Evolutionary conservation across 2,888 invertebrate genomes (phyloP).

Genomic region (Cybosia mesomella): DNA sequence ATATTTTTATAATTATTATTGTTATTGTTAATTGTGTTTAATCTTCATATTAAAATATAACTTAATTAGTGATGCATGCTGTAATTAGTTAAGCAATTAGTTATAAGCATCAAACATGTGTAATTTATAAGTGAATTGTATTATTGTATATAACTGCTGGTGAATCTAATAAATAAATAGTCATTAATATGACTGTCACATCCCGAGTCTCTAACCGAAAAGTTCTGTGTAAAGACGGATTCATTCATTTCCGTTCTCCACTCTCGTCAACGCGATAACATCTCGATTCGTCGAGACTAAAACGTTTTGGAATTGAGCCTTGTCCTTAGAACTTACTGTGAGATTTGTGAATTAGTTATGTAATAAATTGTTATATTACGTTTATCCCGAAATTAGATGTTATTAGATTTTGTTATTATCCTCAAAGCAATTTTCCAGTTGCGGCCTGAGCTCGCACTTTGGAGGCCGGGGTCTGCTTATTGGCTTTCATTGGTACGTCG

Average conservation of each 20-base stretch:
- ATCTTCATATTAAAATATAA: no score
- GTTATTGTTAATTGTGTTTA: no score
- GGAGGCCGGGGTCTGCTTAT: no score
- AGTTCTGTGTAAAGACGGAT: conserved; percentile 44
- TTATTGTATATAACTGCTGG: no score
- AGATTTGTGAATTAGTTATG: conserved; percentile 8
- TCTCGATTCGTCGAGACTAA: conserved; percentile 48
- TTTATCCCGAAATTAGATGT: background rate
- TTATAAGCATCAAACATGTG: no score
- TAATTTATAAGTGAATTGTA: no score
- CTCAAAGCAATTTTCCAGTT: no score
- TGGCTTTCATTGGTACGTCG: no score
- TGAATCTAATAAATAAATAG: conserved; percentile 32
- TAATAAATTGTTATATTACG: conserved; percentile 11
- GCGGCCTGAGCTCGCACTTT: no score
- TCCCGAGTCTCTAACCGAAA: conserved; percentile 15
- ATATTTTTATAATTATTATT: no score
- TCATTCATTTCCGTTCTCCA: conserved; percentile 61
- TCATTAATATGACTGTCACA: conserved; percentile 39
- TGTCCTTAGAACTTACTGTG: conserved; percentile 25
- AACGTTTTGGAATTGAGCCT: conserved; percentile 46
- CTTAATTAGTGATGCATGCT: no score
- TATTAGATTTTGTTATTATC: background rate
- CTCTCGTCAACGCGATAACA: conserved; percentile 46
- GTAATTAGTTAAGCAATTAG: no score